Base-by-base conservation (phyloP, 2,797 vertebrate genomes). In the Diceros bicornis region DNA sequence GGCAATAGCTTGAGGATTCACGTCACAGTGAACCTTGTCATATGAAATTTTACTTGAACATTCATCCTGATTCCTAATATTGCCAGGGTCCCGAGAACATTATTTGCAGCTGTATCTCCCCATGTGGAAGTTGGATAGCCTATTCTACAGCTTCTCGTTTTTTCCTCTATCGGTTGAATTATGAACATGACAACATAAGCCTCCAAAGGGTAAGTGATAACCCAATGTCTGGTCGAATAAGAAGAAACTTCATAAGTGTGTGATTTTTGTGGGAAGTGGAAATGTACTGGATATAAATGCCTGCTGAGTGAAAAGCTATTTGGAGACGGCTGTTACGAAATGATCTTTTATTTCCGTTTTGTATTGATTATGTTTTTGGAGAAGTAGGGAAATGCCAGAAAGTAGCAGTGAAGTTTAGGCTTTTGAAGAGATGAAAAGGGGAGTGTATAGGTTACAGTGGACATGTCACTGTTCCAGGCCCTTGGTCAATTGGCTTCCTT, bases 41-140 rank as follows among this genome's bases (percentile, higher is more conserved):
- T 62, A 1, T 61, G 27, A 82, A 10, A 21, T 81, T 93, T 81
- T 92, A 23, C 93, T 34, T 94, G 74, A 10, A 32, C 37, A 2
- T 86, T 91, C 61, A 47, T 57, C 37, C 69, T 94, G 47, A 62
- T 68, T 92, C 37, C 57, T 86, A 10, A 44, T 14, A 12, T 96
- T 52, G 20, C 59, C 98, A 99, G 99, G 99, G 99, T 13, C 99
- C 99, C 0, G 99, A 99, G 96, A 99, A 99, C 64, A 99, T 99
- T 94, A 98, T 99, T 98, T 99, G 99, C 98, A 99, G 99, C 89
- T 98, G 99, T 0, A 5, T 99, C 93, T 99, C 99, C 0, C 99
- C 99, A 0, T 99, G 99, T 12, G 99, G 99, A 85, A 98, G 98
- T 64, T 99, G 99, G 99, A 64, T 99, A 2, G 98, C 98, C 1